Evolutionary conservation across 2,888 invertebrate species (phyloP), one percentile per base, ranked within the genome.

Genomic region (Platynereis dumerilii): DNA sequence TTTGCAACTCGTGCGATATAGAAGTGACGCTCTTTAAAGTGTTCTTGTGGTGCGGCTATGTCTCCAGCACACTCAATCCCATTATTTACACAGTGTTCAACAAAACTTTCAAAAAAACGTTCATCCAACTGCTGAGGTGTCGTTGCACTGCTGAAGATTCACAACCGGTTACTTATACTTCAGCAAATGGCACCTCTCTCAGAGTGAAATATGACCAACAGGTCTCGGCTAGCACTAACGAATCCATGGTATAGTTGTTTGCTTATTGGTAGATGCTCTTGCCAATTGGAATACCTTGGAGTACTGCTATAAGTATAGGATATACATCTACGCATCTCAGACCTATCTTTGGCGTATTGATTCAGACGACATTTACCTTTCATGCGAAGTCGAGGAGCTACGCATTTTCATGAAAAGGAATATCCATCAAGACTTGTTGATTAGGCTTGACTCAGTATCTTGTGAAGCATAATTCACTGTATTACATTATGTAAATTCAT

Each of bases 1-100:
- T 94, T 10, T 95, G 94, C 78, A 88, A 89, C 1, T 27, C 88
- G 45, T 87, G 89, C 65, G 89, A 92, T 59, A 88, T 91, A 60
- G 91, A 84, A 27, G 80, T 80, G 2, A 72, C 74, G 3, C 69
- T 83, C 7, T 74, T 82, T 59, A 78, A 80, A n/a, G 75, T 75
- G 20, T 82, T 79, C 65, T 78, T 82, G 54, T 84, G 84, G 84
- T 70, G 83, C 2, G 83, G 84, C 2, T 84, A 81, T 68, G 74
- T 79, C 5, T 82, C 82, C 3, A 81, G 82, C 66, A 82, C 79
- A 0, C 73, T 83, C 26, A 84, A 84, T 70, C 84, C 84, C n/a
- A 81, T 84, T 61, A 82, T 84, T 55, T 84, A 84, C 72, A 84
- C 84, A n/a, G 78, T 82, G 69, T 83, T 83, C 71, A 84, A 83